Conservation (phyloP, 2,113 vertebrate genomes). For the Mus pahari region DNA sequence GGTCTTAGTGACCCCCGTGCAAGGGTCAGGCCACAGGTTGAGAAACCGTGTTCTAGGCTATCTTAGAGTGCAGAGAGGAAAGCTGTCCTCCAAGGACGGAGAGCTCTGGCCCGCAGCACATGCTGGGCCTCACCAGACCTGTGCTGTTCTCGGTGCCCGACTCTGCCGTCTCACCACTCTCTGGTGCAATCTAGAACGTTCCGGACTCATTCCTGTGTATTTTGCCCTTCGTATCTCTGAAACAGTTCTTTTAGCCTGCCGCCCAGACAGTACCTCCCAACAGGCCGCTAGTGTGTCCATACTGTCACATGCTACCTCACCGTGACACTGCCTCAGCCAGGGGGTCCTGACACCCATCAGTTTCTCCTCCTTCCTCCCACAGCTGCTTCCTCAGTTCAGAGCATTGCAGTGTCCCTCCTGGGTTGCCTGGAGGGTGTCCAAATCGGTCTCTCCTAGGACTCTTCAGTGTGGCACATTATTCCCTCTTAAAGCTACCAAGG, state of each 20-base stretch:
- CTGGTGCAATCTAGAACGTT: rapidly evolving
- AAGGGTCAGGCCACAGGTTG: background rate
- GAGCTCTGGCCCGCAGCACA: background rate
- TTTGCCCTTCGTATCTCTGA: background rate
- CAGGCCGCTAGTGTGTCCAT: background rate
- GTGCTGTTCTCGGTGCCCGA: background rate
- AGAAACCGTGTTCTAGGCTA: background rate
- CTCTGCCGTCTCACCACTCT: background rate
- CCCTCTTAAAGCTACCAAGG: background rate
- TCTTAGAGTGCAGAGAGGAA: background rate
- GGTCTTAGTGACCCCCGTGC: background rate
- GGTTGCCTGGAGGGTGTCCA: rapidly evolving
- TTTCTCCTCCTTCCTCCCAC: background rate
- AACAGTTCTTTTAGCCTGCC: background rate
- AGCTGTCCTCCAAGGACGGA: background rate
- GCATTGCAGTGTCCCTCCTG: background rate
- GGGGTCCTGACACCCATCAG: background rate
- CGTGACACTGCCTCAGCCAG: background rate
- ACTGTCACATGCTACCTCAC: background rate
- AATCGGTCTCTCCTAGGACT: background rate
- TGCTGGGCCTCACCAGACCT: rapidly evolving
- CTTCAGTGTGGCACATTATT: background rate
- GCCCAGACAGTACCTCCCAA: background rate
- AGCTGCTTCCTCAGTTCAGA: background rate
- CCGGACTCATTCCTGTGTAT: too few species aligned